Evolutionary conservation across 1,140 invertebrate genomes (phyloP), one percentile per base, ranked within the genome.

Genomic region (Drosophila athabasca): DNA sequence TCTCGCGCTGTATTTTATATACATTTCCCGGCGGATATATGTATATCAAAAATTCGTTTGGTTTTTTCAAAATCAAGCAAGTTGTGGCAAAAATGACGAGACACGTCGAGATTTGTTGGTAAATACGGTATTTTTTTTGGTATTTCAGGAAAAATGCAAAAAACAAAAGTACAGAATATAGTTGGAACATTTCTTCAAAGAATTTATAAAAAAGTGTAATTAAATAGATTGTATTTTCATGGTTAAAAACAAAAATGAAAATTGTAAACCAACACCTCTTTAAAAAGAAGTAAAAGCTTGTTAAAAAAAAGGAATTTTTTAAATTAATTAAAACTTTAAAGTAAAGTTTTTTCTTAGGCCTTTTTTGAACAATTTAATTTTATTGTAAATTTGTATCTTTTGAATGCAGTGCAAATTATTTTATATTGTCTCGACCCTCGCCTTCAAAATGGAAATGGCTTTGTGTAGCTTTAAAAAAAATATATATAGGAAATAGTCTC

Each of bases 1-100:
- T 97, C 94, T 98, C 97, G 94, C 97, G 96, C 97, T 98, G 95
- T 93, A 92, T 83, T 66, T 84, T 71, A 59, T 76, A 72, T 79
- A 84, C 59, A 78, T 80, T 67, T 77, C 67, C 44, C 70, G 70
- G 35, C 13, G 60, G 31, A 64, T 64, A n/a, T n/a, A n/a, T n/a
- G n/a, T n/a, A n/a, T n/a, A 59, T 66, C 65, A 59, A 49, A 62
- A 74, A 43, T 82, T 52, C 22, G 55, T 66, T 82, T 52, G 26
- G 55, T 66, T 64, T 60, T 50, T 81, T 87, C 70, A 83, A 85
- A 87, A 89, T 76, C 70, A 83, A 79, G 83, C 79, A 62, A 72
- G 74, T 59, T 75, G 78, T 88, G 64, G 78, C 61, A 76, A 80
- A 82, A 81, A 82, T 49, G 54, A 72, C 68, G 24, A 71, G 50